Percentiles rank a stretch among this genome's conserved stretches.
Conservation (phyloP, 2,113 vertebrate genomes). For the Manacus vitellinus region DNA sequence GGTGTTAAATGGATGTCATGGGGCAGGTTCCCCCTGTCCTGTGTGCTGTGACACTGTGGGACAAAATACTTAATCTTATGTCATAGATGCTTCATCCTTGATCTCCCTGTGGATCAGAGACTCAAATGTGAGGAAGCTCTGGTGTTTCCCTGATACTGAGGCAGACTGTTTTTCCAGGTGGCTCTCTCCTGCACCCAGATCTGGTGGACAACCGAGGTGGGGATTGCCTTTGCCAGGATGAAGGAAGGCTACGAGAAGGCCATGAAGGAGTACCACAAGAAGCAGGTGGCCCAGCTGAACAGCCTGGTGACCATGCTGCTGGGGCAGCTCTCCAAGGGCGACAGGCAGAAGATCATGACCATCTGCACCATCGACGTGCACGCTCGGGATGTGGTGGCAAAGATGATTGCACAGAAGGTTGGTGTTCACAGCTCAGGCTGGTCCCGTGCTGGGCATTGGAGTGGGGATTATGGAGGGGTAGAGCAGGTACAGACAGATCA, state of each 20-base stretch:
- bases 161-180: constrained; percentile 72
- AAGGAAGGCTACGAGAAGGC: constrained; percentile 92
- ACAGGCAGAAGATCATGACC: constrained; percentile 97
- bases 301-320: constrained; percentile 90
- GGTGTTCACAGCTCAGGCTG: background rate
- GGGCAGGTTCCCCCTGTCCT: background rate
- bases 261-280: constrained; percentile 92
- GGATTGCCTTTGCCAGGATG: constrained; percentile 87
- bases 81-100: background rate
- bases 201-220: constrained; percentile 94
- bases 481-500: background rate
- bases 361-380: constrained; percentile 97
- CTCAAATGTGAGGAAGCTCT: rapidly evolving
- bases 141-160: background rate
- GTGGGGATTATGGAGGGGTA: rapidly evolving
- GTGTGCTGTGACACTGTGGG: background rate
- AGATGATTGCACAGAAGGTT: constrained; percentile 93
- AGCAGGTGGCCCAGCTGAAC: constrained; percentile 93
- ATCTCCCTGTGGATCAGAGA: background rate
- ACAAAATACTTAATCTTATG: background rate
- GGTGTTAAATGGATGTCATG: background rate
- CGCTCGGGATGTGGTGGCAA: constrained; percentile 92
- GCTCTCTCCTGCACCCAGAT: constrained; percentile 92
- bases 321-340: constrained; percentile 87
- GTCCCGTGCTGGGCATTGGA: background rate